Conservation (phyloP, 2,888 invertebrate species). For the Antheraea yamamai region DNA sequence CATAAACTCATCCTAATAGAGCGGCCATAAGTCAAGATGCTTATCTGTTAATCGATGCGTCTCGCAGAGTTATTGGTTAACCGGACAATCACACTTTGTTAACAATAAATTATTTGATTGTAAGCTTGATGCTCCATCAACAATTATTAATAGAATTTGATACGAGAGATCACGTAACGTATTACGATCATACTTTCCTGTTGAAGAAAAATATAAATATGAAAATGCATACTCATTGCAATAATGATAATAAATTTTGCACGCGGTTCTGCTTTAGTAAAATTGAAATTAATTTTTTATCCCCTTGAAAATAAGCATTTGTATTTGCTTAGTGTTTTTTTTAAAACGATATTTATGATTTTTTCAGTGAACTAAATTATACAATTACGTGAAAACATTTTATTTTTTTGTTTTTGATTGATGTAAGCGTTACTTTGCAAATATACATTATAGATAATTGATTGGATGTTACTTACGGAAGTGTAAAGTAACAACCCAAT, state of each 20-base stretch:
- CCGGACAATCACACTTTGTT: slow-evolving; percentile 25
- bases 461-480: too few species aligned
- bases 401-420: too few species aligned
- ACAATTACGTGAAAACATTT: too few species aligned
- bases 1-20: slow-evolving; percentile 34
- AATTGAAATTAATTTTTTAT: too few species aligned
- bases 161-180: slow-evolving; percentile 19
- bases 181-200: neutral
- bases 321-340: too few species aligned
- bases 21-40: slow-evolving; percentile 52
- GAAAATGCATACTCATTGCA: neutral
- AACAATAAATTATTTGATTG: slow-evolving; percentile 20
- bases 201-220: neutral
- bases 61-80: slow-evolving; percentile 41
- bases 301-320: too few species aligned
- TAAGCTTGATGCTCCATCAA: slow-evolving; percentile 18
- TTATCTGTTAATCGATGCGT: slow-evolving; percentile 47
- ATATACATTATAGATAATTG: too few species aligned
- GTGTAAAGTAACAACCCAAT: too few species aligned
- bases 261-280: neutral
- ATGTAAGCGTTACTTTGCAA: too few species aligned
- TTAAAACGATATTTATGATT: too few species aligned
- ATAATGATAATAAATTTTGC: neutral
- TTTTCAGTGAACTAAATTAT: too few species aligned
- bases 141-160: slow-evolving; percentile 21